Evolutionary conservation across 2,113 vertebrate genomes (phyloP).

Genomic region (Patagioenas fasciata): DNA sequence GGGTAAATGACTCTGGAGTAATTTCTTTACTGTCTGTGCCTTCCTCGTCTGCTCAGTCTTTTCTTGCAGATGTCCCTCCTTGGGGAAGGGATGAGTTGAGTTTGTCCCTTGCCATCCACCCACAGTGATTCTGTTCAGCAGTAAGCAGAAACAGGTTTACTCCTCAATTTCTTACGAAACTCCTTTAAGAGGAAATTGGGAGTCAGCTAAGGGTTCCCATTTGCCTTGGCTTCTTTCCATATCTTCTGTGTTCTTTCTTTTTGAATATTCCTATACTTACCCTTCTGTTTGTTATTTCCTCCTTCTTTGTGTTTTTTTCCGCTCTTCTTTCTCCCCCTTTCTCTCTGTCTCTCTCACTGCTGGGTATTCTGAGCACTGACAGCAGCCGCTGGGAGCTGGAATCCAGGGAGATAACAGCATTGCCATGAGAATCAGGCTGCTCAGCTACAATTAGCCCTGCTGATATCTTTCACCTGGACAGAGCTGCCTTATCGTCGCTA

Average conservation of each 20-base stretch:
- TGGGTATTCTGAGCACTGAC: constrained; percentile 44
- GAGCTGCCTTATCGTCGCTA: constrained; percentile 29
- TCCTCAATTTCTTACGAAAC: not conserved
- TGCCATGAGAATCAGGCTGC: constrained; percentile 34
- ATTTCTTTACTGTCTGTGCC: not conserved
- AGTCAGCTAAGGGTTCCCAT: not conserved
- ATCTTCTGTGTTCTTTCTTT: not conserved
- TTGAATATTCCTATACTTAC: not conserved
- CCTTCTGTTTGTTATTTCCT: not conserved
- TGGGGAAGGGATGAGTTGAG: not conserved
- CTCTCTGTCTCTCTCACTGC: not conserved
- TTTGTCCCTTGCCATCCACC: not conserved
- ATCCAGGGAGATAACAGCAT: constrained; percentile 55
- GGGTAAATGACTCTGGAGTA: not conserved
- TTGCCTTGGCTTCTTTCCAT: not conserved
- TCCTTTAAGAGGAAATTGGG: not conserved
- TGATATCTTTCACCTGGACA: constrained; percentile 62
- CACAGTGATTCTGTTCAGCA: not conserved
- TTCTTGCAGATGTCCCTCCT: not conserved
- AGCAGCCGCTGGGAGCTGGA: constrained; percentile 51
- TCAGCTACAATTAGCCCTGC: constrained; percentile 57
- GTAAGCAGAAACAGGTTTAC: not conserved
- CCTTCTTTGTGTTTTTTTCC: not conserved
- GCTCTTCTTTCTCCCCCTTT: not conserved
- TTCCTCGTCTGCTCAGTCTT: not conserved